Conservation (phyloP, 2,113 vertebrate species). For the Falco punctatus region DNA sequence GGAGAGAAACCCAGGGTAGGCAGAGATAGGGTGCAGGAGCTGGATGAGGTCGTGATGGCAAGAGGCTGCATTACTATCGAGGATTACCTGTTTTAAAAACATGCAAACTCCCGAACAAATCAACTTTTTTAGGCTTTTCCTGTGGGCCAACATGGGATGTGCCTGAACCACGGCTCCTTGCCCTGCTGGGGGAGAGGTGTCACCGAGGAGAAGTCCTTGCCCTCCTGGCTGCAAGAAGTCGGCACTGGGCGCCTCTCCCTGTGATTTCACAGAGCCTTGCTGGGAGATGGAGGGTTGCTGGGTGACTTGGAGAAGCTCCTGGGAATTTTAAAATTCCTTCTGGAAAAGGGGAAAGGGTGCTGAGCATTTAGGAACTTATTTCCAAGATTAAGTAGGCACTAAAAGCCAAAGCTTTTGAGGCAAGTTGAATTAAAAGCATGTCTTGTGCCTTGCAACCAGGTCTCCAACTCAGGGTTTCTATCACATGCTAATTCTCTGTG, state of each 20-base stretch:
- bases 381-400: constrained; percentile 7
- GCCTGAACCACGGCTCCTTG: not conserved
- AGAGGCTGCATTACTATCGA: not conserved
- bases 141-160: not conserved
- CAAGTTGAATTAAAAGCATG: constrained; percentile 15
- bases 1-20: not conserved
- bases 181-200: not conserved
- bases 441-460: not conserved
- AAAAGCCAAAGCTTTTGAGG: constrained; percentile 16
- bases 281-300: not conserved
- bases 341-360: not conserved
- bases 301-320: constrained; percentile 18
- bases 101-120: not conserved
- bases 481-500: too few species aligned
- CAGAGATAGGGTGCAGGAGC: not conserved
- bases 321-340: constrained; percentile 15
- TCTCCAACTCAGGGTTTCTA: not conserved
- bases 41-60: not conserved
- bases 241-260: not conserved
- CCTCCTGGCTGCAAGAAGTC: not conserved
- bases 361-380: constrained; percentile 28
- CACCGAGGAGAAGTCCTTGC: not conserved
- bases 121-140: not conserved
- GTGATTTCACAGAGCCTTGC: not conserved
- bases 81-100: not conserved